Evolutionary conservation across 2,797 vertebrate genomes (phyloP).

Genomic region (Borostomias antarcticus): DNA sequence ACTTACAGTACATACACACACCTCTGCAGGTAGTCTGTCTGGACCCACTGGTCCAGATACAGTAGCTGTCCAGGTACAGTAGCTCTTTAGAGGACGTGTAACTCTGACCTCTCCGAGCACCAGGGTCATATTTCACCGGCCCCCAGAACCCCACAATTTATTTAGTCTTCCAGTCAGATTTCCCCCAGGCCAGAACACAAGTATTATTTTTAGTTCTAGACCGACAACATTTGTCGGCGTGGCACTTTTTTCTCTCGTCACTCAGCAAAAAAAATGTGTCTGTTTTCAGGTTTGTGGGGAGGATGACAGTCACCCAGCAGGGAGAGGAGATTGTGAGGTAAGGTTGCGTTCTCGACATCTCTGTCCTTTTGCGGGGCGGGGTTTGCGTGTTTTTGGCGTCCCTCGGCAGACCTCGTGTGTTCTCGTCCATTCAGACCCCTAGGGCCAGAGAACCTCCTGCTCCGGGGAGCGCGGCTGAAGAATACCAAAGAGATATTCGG

Average conservation of each 20-base stretch:
- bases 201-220: constrained; percentile 22
- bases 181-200: not conserved
- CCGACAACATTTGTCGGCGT: not conserved
- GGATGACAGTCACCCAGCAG: constrained; percentile 88
- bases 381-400: not conserved
- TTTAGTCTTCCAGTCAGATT: constrained; percentile 8
- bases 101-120: not conserved
- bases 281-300: constrained; percentile 88
- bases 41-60: too few species aligned
- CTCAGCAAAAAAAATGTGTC: constrained; percentile 25
- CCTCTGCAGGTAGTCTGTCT: too few species aligned
- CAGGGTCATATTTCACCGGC: not conserved
- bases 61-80: too few species aligned
- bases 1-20: too few species aligned
- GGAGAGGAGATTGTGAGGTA: constrained; percentile 94
- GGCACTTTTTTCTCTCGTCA: not conserved
- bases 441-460: constrained; percentile 94
- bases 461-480: constrained; percentile 97
- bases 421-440: constrained; percentile 80
- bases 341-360: constrained; percentile 50
- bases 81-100: not conserved
- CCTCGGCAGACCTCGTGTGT: too few species aligned
- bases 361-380: too few species aligned
- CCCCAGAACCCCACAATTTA: not conserved
- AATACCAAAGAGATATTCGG: constrained; percentile 99